These are phyloP conservation scores for Pristionchus fissidentatus DNA, from an alignment of 2,888 invertebrate genomes.

Conservation along the genomic window DNA sequence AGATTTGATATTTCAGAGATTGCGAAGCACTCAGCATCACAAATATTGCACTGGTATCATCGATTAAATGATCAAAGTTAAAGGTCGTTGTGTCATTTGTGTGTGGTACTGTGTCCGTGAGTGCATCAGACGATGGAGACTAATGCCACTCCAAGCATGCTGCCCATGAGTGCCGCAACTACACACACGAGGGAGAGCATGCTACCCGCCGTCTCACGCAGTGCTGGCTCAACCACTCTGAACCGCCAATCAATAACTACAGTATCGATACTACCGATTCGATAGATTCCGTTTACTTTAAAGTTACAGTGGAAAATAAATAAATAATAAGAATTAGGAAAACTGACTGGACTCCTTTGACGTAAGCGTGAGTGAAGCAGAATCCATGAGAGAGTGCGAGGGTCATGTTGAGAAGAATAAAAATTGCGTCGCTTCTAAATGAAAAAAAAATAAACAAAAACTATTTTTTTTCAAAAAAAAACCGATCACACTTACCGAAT, in stretches of 20 bases:
- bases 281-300: no score
- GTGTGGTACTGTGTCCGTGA: neutral
- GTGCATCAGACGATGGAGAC: neutral
- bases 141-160: slow-evolving; percentile 2
- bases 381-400: slow-evolving; percentile 62
- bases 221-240: neutral
- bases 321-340: neutral
- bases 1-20: neutral
- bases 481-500: slow-evolving; percentile 50
- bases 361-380: slow-evolving; percentile 57
- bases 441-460: neutral
- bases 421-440: slow-evolving; percentile 56
- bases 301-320: no score
- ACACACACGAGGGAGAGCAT: neutral
- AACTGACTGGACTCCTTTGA: slow-evolving; percentile 56
- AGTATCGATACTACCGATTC: no score
- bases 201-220: slow-evolving; percentile 16
- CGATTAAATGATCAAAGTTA: neutral
- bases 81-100: neutral
- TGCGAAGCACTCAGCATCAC: slow-evolving; percentile 1
- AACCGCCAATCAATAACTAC: no score
- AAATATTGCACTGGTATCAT: slow-evolving; percentile 21
- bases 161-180: neutral
- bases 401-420: slow-evolving; percentile 58
- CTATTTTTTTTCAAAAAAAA: neutral